phyloP scores from a whole-genome alignment of 2,797 vertebrate genomes.

The Sebastes melanostomus region DNA sequence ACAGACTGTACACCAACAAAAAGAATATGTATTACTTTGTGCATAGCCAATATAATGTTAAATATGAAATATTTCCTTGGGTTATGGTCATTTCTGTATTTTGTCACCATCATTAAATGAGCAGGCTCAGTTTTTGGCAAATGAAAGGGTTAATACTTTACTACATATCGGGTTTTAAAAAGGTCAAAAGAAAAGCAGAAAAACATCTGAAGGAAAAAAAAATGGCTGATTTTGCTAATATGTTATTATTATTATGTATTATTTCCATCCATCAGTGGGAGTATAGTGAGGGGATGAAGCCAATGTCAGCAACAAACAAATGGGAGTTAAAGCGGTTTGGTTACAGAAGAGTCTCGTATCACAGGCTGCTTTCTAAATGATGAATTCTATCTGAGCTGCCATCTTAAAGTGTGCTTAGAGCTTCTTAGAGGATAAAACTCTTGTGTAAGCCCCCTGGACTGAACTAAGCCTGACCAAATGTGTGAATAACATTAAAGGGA shows the following conservation, averaged over 20 bases:
- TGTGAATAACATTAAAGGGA: slow-evolving; percentile 52
- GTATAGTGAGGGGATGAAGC: neutral
- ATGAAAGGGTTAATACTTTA: neutral
- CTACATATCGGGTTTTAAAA: neutral
- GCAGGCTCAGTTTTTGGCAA: neutral
- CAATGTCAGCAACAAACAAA: neutral
- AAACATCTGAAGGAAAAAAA: neutral
- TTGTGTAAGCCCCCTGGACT: slow-evolving; percentile 19
- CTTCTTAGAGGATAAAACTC: slow-evolving; percentile 42
- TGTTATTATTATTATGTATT: neutral
- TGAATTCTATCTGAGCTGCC: slow-evolving; percentile 39
- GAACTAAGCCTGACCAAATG: slow-evolving; percentile 34
- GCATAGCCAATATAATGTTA: neutral
- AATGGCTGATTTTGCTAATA: neutral
- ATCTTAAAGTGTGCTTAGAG: slow-evolving; percentile 32
- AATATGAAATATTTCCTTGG: neutral
- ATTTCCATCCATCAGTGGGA: neutral
- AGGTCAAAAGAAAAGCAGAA: neutral
- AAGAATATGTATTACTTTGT: neutral
- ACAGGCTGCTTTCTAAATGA: slow-evolving; percentile 37
- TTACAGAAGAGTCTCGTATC: neutral
- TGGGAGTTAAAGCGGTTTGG: neutral
- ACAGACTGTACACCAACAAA: neutral
- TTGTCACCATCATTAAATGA: too few species aligned
- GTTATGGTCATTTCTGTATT: neutral